Conservation (phyloP, 92 coral and sea anemone genomes). For the Zoanthus sansibaricus region DNA sequence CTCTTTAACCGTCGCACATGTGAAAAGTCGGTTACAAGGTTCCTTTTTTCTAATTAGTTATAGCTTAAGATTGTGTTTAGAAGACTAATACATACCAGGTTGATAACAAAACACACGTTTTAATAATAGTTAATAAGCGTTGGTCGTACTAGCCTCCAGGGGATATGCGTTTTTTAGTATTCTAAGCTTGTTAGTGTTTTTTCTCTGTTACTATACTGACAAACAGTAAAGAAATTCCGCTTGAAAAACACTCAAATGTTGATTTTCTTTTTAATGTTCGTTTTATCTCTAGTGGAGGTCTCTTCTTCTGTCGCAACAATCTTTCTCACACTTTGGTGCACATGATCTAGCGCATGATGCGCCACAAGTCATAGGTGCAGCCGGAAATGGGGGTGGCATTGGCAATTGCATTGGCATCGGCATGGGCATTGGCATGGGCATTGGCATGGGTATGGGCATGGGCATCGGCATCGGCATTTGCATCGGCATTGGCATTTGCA, state of each 20-base stretch:
- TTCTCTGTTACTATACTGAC: not conserved
- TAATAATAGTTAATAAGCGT: no score
- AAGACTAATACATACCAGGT: no score
- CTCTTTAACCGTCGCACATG: no score
- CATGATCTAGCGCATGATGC: constrained; percentile 92
- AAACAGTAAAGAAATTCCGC: not conserved
- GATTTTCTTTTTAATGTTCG: not conserved
- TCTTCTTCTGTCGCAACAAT: constrained; percentile 90
- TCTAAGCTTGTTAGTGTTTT: no score
- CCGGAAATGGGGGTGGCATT: constrained; percentile 58
- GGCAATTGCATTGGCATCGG: constrained; percentile 58
- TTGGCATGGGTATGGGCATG: constrained; percentile 56
- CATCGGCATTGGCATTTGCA: constrained; percentile 62
- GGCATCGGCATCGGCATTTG: constrained; percentile 57
- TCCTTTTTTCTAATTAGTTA: no score
- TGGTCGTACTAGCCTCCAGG: no score
- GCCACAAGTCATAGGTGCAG: constrained; percentile 74
- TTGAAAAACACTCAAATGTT: not conserved
- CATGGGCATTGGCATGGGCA: constrained; percentile 57
- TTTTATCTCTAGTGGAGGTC: constrained; percentile 10
- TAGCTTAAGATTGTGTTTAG: no score
- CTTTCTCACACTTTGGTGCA: constrained; percentile 84
- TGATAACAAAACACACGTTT: no score
- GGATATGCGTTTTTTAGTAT: no score
- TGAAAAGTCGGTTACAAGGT: no score